A percentile compares a stretch with the other conserved stretches of the same genome.
Evolutionary conservation across 2,797 vertebrate genomes (phyloP).

Genomic region (Chelon auratus): DNA sequence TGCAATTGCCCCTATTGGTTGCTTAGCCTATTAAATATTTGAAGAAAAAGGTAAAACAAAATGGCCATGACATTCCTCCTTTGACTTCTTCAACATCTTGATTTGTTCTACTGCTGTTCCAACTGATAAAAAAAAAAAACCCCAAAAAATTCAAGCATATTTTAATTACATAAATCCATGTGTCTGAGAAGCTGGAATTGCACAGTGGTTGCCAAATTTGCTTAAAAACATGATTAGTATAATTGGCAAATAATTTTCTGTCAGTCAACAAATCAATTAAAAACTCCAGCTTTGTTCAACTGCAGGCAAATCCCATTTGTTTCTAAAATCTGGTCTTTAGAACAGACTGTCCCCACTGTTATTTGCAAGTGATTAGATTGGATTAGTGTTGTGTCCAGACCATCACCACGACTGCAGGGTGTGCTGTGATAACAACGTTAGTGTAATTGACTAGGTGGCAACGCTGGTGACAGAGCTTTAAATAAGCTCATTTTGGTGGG

Average conservation of each 20-base stretch:
- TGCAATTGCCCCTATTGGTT: neutral
- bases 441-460: too few relatives aligned
- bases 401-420: too few relatives aligned
- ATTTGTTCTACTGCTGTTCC: too few relatives aligned
- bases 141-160: neutral
- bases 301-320: neutral
- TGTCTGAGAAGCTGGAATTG: neutral
- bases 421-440: too few relatives aligned
- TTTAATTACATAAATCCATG: neutral
- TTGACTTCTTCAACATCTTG: conserved; percentile 4
- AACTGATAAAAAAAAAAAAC: too few relatives aligned
- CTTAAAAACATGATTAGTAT: neutral
- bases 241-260: neutral
- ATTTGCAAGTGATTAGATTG: too few relatives aligned
- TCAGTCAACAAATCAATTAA: neutral
- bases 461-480: too few relatives aligned
- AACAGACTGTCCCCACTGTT: too few relatives aligned
- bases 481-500: too few relatives aligned
- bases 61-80: neutral
- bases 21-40: neutral
- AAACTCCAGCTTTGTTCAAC: neutral
- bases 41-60: neutral
- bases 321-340: too few relatives aligned
- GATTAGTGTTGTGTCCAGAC: too few relatives aligned
- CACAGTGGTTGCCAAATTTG: neutral